Percentiles rank a stretch among this genome's conserved stretches.
phyloP scores from a whole-genome alignment of 2,113 vertebrate species.

The Semicossyphus pulcher region DNA sequence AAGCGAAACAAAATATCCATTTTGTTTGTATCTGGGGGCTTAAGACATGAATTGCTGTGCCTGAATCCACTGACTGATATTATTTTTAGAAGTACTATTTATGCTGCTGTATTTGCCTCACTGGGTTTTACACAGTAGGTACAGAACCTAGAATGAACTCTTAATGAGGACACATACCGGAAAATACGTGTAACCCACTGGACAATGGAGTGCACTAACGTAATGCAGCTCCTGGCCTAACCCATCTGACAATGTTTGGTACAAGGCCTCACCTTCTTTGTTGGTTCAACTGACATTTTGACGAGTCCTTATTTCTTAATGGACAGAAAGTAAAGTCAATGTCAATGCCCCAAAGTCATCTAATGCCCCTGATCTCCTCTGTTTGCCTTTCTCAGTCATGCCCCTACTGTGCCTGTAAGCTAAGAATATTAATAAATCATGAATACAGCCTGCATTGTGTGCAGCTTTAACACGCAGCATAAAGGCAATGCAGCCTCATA shows the following conservation, averaged over 20 bases:
- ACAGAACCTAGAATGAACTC: conserved; percentile 39
- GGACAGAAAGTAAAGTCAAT: conserved; percentile 3
- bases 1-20: conserved; percentile 39
- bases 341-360: conserved; percentile 15
- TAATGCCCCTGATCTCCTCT: conserved; percentile 25
- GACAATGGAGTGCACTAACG: conserved; percentile 17
- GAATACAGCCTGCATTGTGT: conserved; percentile 27
- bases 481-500: conserved; percentile 1
- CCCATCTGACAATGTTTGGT: conserved; percentile 18
- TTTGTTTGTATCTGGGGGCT: conserved; percentile 14
- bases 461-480: conserved; percentile 9
- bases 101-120: conserved; percentile 49
- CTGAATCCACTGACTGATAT: conserved; percentile 31
- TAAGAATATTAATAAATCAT: conserved; percentile 53
- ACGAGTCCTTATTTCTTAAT: background rate
- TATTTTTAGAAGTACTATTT: conserved; percentile 64
- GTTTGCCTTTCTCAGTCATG: conserved; percentile 23
- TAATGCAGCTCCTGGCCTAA: conserved; percentile 20
- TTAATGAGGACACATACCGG: conserved; percentile 29
- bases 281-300: conserved; percentile 3
- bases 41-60: conserved; percentile 20
- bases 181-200: conserved; percentile 41
- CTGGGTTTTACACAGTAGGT: conserved; percentile 34
- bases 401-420: too few species aligned
- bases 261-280: background rate